Evolutionary conservation across 2,797 vertebrate genomes (phyloP), one percentile per base, ranked within the genome.

Genomic region (Threskiornis aethiopicus): DNA sequence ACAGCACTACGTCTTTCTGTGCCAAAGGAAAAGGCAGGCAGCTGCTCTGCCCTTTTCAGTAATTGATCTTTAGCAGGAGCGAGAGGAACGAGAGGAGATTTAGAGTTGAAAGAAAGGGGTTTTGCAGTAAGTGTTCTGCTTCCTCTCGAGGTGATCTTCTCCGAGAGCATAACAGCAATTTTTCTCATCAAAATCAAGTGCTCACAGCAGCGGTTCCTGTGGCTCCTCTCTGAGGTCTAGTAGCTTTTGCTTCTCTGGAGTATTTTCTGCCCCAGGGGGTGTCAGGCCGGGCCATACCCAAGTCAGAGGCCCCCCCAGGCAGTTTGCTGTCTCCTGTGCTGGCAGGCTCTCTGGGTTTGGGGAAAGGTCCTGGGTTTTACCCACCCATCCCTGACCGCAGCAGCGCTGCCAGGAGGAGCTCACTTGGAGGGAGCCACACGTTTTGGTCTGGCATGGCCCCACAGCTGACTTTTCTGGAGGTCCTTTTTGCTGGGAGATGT

Each of bases 291-390:
- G 51, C 65, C 20, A 22, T 31, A 13, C 13, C 39, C 29, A 13
- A 54, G 31, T 0, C 12, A 54, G 29, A 61, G 39, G 5, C 14
- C 5, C 2, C 11, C 10, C 26, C 0, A 1, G 37, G 54, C 59
- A 52, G n/a, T 47, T 67, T 69, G 47, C 37, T 16, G 19, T 64
- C 44, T 39, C 11, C 29, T 73, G 29, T 19, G 39, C 57, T 87
- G 46, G 35, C 41, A 71, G 47, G 69, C 13, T 65, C 41, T 28
- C 26, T 52, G 51, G 51, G 6, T 31, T 55, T 76, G 51, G n/a
- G 26, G 39, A 59, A 47, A 58, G 22, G 17, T 44, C 55, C 47
- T 66, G 47, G 33, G 13, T 46, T 64, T 65, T 65, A 33, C 52
- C 33, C 3, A 3, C 5, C 22, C 1, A 5, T 4, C 31, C 31